Base-by-base conservation (phyloP, 2,888 invertebrate species). In the Spilarctia lutea region DNA sequence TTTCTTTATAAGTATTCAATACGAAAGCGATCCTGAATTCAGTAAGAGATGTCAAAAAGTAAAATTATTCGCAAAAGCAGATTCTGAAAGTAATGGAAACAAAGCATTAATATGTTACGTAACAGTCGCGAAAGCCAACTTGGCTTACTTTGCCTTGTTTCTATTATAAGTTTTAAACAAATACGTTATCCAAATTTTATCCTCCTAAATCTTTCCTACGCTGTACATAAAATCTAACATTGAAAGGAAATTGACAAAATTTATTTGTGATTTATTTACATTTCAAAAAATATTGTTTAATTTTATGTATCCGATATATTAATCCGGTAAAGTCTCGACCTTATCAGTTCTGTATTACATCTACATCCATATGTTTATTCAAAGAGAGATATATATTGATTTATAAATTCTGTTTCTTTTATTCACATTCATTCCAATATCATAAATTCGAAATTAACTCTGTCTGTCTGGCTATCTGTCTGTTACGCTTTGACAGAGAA, bases 181-280 rank as follows among this genome's bases (percentile, higher is more conserved):
- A 75, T 72, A 75, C 52, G 75, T 72, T 71, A 73, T 77, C 68
- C 65, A 68, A 71, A 73, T 73, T 73, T 60, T 72, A 72, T 75
- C 39, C 48, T 56, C 30, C 48, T 30, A 33, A 72, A 52, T 45
- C 60, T 69, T 56, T 67, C 75, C 63, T 33, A 45, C 30, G 70
- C 68, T 63, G 73, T 73, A 66, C 71, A n/a, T n/a, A n/a, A n/a
- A n/a, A n/a, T n/a, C n/a, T n/a, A n/a, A 77, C 68, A 71, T 65
- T 30, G 60, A 65, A 65, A 42, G 75, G 65, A 75, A 75, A 75
- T 75, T 75, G 75, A 72, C 72, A 68, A 71, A 68, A 68, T 68
- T 35, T 71, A 71, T 68, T 72, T 30, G 68, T 68, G 71, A 71
- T 72, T 75, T 68, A 52, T 68, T 33, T 60, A 72, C 65, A 35